A percentile compares a stretch with the other conserved stretches of the same genome.
Evolutionary conservation across 2,888 invertebrate genomes (phyloP).

Genomic region (Tuberolachnus salignus): DNA sequence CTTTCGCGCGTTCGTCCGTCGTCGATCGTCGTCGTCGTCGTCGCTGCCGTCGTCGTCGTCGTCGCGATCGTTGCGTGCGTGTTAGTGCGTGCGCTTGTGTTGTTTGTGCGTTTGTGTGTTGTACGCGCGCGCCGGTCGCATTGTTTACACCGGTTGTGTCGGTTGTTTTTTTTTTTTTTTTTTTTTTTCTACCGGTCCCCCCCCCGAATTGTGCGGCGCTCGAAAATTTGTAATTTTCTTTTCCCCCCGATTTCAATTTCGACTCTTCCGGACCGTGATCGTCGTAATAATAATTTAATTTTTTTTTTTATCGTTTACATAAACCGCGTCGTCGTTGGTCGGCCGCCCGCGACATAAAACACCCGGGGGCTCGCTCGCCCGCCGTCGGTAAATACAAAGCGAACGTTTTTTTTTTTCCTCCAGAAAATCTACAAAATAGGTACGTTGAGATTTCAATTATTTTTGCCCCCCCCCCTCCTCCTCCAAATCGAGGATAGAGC

Average conservation of each 20-base stretch:
- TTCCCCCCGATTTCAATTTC: too few relatives aligned
- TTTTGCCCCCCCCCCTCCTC: too few relatives aligned
- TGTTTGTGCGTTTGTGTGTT: background rate
- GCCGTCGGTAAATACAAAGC: background rate
- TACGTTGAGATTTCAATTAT: background rate
- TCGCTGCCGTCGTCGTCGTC: constrained; percentile 18
- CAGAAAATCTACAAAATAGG: background rate
- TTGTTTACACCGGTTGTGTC: constrained; percentile 23
- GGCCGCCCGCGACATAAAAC: background rate
- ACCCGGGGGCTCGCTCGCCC: background rate
- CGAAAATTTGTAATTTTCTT: background rate
- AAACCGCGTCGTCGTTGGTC: background rate
- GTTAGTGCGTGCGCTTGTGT: constrained; percentile 2
- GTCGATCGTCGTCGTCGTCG: background rate
- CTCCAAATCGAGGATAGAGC: too few relatives aligned
- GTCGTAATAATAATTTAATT: background rate
- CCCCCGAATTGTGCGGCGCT: background rate
- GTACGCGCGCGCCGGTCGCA: constrained; percentile 10
- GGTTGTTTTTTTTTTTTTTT: background rate
- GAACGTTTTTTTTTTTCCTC: too few relatives aligned
- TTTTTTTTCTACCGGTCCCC: background rate
- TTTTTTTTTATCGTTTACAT: background rate
- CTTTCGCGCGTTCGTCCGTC: background rate
- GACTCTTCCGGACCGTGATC: background rate
- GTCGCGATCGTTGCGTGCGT: background rate